Evolutionary conservation across 1,140 invertebrate species (phyloP).

Genomic region (Grapholita molesta): DNA sequence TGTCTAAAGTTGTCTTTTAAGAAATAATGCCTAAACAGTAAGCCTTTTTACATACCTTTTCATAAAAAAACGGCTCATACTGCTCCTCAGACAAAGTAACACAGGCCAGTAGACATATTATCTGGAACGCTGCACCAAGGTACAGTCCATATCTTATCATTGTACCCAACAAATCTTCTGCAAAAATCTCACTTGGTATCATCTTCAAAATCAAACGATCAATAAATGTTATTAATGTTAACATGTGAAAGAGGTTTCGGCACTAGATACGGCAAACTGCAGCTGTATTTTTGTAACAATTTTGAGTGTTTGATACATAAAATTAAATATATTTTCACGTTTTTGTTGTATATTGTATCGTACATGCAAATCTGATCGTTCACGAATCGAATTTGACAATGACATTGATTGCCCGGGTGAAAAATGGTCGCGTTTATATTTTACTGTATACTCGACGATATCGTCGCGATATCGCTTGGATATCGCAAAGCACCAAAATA

Average conservation of each 20-base stretch:
- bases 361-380: background rate
- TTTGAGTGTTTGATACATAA: background rate
- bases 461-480: no score
- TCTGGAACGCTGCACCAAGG: constrained; percentile 84
- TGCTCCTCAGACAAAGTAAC: constrained; percentile 78
- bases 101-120: constrained; percentile 83
- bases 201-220: constrained; percentile 32
- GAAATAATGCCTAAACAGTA: background rate
- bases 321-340: background rate
- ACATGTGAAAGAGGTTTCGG: background rate
- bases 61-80: constrained; percentile 59
- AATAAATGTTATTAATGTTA: background rate
- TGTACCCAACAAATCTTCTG: constrained; percentile 82
- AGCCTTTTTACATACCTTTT: constrained; percentile 57
- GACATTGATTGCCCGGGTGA: background rate
- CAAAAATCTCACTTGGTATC: constrained; percentile 70
- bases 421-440: no score
- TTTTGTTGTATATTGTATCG: background rate
- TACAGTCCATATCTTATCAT: constrained; percentile 83
- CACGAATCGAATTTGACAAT: background rate
- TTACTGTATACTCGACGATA: no score
- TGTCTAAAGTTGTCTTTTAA: background rate
- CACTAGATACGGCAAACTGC: background rate
- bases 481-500: no score
- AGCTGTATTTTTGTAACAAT: background rate